Conservation (phyloP, 1,140 invertebrate species). For the Gonioctena quinquepunctata region DNA sequence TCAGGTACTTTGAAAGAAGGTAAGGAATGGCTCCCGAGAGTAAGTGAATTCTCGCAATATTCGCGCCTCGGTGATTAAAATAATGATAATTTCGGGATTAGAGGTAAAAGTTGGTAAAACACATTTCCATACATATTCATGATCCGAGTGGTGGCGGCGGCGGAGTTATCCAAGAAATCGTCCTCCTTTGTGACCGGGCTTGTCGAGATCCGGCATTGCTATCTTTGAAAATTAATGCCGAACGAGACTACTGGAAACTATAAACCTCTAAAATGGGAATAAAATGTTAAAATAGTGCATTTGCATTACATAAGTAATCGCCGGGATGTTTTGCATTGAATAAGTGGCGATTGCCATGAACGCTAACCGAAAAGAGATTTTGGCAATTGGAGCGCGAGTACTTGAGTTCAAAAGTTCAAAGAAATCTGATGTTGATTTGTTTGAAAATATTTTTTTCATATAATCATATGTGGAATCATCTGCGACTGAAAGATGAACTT, state of each 20-base stretch:
- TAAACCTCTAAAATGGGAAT: slow-evolving; percentile 48
- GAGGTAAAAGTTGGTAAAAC: slow-evolving; percentile 35
- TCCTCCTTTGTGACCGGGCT: slow-evolving; percentile 32
- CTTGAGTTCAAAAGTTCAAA: no score
- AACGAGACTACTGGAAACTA: slow-evolving; percentile 42
- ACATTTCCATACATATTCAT: slow-evolving; percentile 42
- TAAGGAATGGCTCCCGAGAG: neutral
- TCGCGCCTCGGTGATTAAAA: slow-evolving; percentile 20
- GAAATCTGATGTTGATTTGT: no score
- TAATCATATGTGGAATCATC: no score
- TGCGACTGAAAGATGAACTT: no score
- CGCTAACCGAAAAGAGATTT: neutral
- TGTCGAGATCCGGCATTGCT: slow-evolving; percentile 20
- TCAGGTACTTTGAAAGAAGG: neutral
- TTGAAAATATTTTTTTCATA: no score
- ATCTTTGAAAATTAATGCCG: slow-evolving; percentile 40
- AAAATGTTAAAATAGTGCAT: slow-evolving; percentile 45
- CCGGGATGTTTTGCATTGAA: neutral
- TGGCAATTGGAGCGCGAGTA: no score
- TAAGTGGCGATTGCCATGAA: neutral
- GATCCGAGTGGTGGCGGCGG: slow-evolving; percentile 21
- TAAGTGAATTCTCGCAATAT: neutral
- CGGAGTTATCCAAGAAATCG: slow-evolving; percentile 38
- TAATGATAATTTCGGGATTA: slow-evolving; percentile 29
- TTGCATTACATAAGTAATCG: slow-evolving; percentile 43